Evolutionary conservation across 2,797 vertebrate genomes (phyloP).

Genomic region (Neosalanx taihuensis): DNA sequence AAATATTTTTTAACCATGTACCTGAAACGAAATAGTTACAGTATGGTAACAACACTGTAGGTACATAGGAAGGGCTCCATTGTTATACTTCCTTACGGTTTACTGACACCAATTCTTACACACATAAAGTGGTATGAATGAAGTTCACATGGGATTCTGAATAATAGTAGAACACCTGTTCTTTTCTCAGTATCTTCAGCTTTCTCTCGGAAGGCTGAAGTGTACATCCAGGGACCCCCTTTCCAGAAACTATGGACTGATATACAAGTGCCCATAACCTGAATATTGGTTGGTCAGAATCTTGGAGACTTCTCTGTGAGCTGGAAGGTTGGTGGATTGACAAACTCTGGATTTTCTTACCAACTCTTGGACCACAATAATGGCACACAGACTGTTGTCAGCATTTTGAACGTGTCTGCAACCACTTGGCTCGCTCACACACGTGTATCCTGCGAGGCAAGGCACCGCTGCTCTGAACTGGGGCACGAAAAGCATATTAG

Average conservation of each 20-base stretch:
- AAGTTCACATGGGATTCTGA: background rate
- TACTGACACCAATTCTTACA: no score
- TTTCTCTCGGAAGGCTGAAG: conserved; percentile 31
- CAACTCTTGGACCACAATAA: conserved; percentile 44
- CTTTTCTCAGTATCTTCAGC: conserved; percentile 49
- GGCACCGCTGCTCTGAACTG: conserved; percentile 48
- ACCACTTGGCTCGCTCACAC: conserved; percentile 48
- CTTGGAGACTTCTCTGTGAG: conserved; percentile 52
- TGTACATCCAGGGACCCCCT: conserved; percentile 48
- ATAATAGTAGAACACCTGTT: background rate
- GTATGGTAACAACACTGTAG: no score
- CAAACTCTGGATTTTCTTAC: background rate
- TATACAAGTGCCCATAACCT: conserved; percentile 46
- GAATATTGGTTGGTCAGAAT: conserved; percentile 52
- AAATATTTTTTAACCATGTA: background rate
- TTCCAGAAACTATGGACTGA: conserved; percentile 13
- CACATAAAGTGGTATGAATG: no score
- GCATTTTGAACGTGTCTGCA: conserved; percentile 40
- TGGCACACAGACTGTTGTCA: conserved; percentile 59
- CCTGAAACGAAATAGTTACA: no score
- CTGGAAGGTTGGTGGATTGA: conserved; percentile 48
- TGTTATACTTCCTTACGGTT: no score
- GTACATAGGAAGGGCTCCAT: no score
- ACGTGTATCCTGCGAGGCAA: conserved; percentile 61
- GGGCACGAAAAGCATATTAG: conserved; percentile 32